Evolutionary conservation across 2,888 invertebrate genomes (phyloP), one percentile per base, ranked within the genome.

Genomic region (Dasysyrphus albostriatus): DNA sequence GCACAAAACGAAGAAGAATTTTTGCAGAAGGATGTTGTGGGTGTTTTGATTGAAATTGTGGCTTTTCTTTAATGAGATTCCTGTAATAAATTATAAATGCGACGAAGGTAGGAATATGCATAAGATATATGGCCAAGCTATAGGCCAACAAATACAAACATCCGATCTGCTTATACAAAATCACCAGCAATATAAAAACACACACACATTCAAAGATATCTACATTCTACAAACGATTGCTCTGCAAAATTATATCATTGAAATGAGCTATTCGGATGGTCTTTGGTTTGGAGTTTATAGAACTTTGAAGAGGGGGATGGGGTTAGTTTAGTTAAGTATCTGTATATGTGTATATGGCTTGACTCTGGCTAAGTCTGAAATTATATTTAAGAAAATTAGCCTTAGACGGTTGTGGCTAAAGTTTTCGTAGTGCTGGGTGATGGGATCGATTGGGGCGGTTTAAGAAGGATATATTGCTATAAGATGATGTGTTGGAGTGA

Each of bases 11-110:
- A 69, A 9, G 70, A 65, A 84, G 70, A 58, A 76, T 77, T 74
- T 85, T 88, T 54, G 51, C 84, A 83, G 84, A 84, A 88, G 88
- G 83, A 80, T 88, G 88, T 80, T 83, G 84, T 84, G 80, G 84
- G 88, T 88, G 85, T 88, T 83, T 85, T 88, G 88, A 88, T 88
- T 88, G 88, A 88, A 88, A 88, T 88, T 88, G 88, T 88, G 88
- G 88, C 88, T 88, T 88, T 87, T 87, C 88, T 88, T 88, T 88
- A 88, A 88, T 88, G 88, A 88, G 88, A 88, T 88, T 88, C 88
- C 88, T 81, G 88, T 87, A 88, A 88, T 88, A 88, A 88, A 88
- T 88, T 88, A 88, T 88, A 88, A 88, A 85, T 88, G 88, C 88
- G 88, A 83, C 83, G 85, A 88, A 88, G 88, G 88, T 87, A 87